Conservation (phyloP, 1,140 invertebrate species). For the Vanessa tameamea region DNA sequence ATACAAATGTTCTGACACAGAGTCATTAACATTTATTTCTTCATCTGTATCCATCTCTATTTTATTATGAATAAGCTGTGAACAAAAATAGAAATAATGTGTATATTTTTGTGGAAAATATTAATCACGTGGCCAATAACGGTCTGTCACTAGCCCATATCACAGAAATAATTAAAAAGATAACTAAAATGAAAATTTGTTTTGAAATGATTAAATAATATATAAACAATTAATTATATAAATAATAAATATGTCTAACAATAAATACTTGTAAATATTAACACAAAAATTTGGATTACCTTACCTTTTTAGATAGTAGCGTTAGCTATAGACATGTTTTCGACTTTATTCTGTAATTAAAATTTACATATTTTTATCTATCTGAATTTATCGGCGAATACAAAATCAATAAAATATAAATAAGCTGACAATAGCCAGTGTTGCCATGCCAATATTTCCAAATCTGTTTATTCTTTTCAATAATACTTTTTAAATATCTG, state of each 20-base stretch:
- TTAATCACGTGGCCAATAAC: too few species aligned
- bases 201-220: background rate
- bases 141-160: background rate
- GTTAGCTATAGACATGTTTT: background rate
- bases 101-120: background rate
- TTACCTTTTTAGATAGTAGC: background rate
- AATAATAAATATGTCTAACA: background rate
- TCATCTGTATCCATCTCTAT: conserved; percentile 30
- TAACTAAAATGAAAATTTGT: background rate
- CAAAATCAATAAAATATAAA: conserved; percentile 3
- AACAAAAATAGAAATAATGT: background rate
- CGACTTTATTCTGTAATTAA: background rate
- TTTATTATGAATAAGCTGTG: background rate
- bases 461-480: too few species aligned
- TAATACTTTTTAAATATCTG: too few species aligned
- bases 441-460: background rate
- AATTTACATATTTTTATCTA: too few species aligned
- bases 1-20: conserved; percentile 90
- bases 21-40: conserved; percentile 35
- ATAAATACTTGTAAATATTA: background rate
- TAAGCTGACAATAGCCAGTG: background rate
- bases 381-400: background rate
- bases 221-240: background rate
- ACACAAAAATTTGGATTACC: background rate
- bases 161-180: background rate